Conservation (phyloP, 1,140 invertebrate genomes). For the Aphelinus atriplicis region DNA sequence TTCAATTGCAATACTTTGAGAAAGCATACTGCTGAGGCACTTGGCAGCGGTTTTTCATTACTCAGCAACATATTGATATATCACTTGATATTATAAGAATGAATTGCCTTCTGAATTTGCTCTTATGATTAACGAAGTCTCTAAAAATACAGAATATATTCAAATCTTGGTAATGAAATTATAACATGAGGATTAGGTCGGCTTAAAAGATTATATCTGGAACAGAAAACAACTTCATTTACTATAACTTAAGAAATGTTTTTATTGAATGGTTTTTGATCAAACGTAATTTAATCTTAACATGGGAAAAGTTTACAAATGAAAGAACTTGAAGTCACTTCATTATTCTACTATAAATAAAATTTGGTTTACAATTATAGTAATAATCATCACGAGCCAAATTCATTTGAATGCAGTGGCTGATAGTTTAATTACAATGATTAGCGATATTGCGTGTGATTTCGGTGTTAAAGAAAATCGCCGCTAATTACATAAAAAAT, state of each 20-base stretch:
- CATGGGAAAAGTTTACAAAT: constrained; percentile 24
- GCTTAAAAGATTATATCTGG: too few relatives aligned
- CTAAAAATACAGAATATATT: too few relatives aligned
- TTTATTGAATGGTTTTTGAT: constrained; percentile 24
- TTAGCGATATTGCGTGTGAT: constrained; percentile 17
- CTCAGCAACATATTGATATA: too few relatives aligned
- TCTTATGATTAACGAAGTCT: too few relatives aligned
- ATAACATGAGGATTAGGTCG: too few relatives aligned
- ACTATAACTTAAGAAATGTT: constrained; percentile 29
- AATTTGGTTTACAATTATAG: constrained; percentile 34
- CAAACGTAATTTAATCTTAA: constrained; percentile 17
- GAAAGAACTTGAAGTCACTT: constrained; percentile 24
- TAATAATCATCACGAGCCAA: constrained; percentile 33
- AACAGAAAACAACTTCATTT: too few relatives aligned
- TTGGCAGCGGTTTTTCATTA: too few relatives aligned
- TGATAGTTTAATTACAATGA: constrained; percentile 17
- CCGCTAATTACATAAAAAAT: constrained; percentile 11
- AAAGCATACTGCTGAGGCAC: too few relatives aligned
- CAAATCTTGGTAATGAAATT: too few relatives aligned
- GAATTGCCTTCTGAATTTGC: too few relatives aligned
- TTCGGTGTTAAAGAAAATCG: background rate
- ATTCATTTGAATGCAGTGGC: constrained; percentile 2
- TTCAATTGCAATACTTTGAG: too few relatives aligned
- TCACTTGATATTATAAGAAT: too few relatives aligned
- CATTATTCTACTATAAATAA: constrained; percentile 34